Percentiles rank a stretch among this genome's conserved stretches.
These are phyloP conservation scores for Characodon lateralis DNA, from an alignment of 2,797 vertebrate species.

Conservation along the genomic window DNA sequence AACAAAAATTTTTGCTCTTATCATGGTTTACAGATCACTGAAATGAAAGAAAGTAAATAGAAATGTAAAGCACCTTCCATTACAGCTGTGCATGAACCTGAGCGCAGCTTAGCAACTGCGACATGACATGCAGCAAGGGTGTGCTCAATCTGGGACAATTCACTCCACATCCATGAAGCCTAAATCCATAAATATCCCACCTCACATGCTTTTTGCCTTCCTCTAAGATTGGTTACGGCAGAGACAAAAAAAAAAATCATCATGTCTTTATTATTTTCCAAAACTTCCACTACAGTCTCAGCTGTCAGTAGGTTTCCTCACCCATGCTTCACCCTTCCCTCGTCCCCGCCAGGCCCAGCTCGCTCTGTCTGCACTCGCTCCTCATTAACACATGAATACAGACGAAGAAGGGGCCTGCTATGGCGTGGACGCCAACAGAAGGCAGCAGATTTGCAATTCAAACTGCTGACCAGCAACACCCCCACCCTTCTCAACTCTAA, in stretches of 20 bases:
- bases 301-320: conserved; percentile 41
- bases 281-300: conserved; percentile 29
- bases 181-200: conserved; percentile 37
- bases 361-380: conserved; percentile 74
- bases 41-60: conserved; percentile 4
- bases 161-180: conserved; percentile 49
- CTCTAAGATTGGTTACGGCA: conserved; percentile 25
- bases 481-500: conserved; percentile 22
- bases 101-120: conserved; percentile 68
- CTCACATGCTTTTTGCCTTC: conserved; percentile 30
- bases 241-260: conserved; percentile 17
- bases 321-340: conserved; percentile 46
- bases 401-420: conserved; percentile 73
- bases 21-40: not conserved
- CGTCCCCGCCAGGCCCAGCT: conserved; percentile 67
- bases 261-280: conserved; percentile 63
- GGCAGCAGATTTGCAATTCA: conserved; percentile 86
- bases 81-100: conserved; percentile 45
- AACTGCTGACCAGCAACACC: conserved; percentile 67
- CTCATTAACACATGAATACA: conserved; percentile 87
- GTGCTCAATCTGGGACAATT: conserved; percentile 65
- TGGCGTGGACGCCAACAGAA: conserved; percentile 83
- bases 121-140: conserved; percentile 64
- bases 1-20: not conserved
- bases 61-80: conserved; percentile 1